Conservation (phyloP, 2,888 invertebrate species). For the Cinara cedri region DNA sequence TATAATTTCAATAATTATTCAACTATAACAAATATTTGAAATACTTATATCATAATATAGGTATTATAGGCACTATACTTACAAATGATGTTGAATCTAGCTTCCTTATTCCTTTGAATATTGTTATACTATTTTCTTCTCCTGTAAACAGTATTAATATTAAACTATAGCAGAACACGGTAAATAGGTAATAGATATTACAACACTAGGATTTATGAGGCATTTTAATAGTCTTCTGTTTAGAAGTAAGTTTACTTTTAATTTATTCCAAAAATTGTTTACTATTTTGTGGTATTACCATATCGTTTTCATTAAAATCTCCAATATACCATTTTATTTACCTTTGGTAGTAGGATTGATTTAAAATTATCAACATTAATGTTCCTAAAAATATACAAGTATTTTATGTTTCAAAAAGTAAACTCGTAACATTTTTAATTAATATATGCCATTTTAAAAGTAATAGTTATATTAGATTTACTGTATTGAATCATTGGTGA, state of each 20-base stretch:
- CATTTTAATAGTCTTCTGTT: neutral
- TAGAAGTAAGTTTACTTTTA: neutral
- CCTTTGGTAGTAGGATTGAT: neutral
- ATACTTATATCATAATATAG: no score
- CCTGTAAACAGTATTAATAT: no score
- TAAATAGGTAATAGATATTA: no score
- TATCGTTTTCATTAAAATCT: neutral
- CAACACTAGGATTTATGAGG: neutral
- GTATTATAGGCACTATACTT: no score
- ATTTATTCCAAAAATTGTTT: slow-evolving; percentile 1
- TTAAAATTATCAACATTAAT: neutral
- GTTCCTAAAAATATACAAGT: neutral
- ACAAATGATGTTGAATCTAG: no score
- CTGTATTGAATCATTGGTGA: neutral
- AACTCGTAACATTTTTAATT: no score
- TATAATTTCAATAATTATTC: no score
- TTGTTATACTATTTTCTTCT: no score
- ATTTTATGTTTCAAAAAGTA: neutral
- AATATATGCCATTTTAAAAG: neutral
- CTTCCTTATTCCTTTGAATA: no score
- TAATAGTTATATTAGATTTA: no score
- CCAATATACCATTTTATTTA: neutral
- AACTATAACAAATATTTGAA: no score
- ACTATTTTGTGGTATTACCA: neutral
- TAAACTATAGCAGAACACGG: no score